Evolutionary conservation across 2,888 invertebrate species (phyloP), one percentile per base, ranked within the genome.

Genomic region (Monopis laevigella): DNA sequence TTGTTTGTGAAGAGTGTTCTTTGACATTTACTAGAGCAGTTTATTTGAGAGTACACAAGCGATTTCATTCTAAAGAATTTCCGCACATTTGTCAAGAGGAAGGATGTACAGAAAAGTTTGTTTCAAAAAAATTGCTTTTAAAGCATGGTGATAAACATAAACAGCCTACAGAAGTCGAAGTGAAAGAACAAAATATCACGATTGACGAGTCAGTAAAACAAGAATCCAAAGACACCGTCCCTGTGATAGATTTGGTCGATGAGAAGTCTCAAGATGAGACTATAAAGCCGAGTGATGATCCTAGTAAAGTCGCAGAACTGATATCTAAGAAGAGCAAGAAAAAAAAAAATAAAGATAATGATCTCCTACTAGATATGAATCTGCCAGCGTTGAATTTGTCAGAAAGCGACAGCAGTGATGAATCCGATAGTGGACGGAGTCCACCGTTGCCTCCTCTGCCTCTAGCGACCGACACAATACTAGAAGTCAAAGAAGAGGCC

Each of bases 351-450:
- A 77, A 71, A 58, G 73, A 77, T 45, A 81, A 80, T 51, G 80
- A 81, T 57, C 59, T 82, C 48, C 54, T 82, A 44, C 52, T 82
- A 47, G 82, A 81, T 59, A 80, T 80, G 3, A 80, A 93, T 71
- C 72, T 93, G 41, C 92, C 92, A 2, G 92, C 90, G 2, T 73
- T 92, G 29, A 93, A 93, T 77, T 77, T 93, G 29, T 93, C 92
- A 1, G 93, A 93, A 55, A 92, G 92, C 60, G 93, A 92, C 53
- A 90, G 89, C 47, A 90, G 89, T 51, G 86, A 86, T 44, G 91
- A 90, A 47, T 85, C 80, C 12, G 78, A 80, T 46, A 47, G 17
- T 54, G 55, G 47, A 51, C 39, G 24, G 13, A n/a, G 48, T 54
- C 40, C 70, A 2, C 59, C 53, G 13, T 59, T 56, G 46, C 72